phyloP scores from a whole-genome alignment of 2,888 invertebrate species.

The Lasioglossum villosulum region DNA sequence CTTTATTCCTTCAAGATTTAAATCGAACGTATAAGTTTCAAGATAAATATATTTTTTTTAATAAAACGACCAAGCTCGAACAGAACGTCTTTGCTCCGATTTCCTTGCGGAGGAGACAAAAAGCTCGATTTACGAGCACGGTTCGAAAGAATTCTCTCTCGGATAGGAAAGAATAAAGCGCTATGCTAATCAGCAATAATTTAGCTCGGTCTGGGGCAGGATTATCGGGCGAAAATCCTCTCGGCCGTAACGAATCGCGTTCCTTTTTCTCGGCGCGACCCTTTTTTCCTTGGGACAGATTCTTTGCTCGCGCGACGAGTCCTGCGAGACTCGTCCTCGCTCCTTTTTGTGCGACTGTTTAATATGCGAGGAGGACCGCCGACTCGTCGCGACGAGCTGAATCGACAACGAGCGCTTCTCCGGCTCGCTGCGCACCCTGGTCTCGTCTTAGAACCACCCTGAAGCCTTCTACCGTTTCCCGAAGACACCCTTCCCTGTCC shows the following conservation, averaged over 20 bases:
- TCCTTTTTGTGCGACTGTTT: slow-evolving; percentile 55
- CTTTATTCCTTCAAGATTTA: neutral
- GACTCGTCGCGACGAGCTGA: slow-evolving; percentile 28
- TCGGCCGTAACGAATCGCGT: slow-evolving; percentile 43
- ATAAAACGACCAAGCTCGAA: neutral
- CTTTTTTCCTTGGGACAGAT: slow-evolving; percentile 2
- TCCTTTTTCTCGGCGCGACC: neutral
- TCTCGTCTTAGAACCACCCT: neutral
- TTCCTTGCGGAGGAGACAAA: neutral
- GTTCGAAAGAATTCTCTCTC: neutral
- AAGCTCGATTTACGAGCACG: slow-evolving; percentile 19
- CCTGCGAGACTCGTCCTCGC: slow-evolving; percentile 19
- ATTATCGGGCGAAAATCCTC: slow-evolving; percentile 51
- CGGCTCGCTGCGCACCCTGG: slow-evolving; percentile 19
- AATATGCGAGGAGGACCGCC: slow-evolving; percentile 52
- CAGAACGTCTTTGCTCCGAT: slow-evolving; percentile 40
- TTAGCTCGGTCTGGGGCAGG: neutral
- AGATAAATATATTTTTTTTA: neutral
- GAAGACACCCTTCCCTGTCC: neutral
- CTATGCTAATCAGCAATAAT: slow-evolving; percentile 8
- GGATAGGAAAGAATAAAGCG: neutral
- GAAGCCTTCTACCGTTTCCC: slow-evolving; percentile 5
- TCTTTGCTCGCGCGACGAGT: slow-evolving; percentile 1
- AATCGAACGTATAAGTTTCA: neutral
- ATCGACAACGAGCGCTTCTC: slow-evolving; percentile 53